Conservation (phyloP, 2,888 invertebrate species). For the Lasioglossum vierecki region DNA sequence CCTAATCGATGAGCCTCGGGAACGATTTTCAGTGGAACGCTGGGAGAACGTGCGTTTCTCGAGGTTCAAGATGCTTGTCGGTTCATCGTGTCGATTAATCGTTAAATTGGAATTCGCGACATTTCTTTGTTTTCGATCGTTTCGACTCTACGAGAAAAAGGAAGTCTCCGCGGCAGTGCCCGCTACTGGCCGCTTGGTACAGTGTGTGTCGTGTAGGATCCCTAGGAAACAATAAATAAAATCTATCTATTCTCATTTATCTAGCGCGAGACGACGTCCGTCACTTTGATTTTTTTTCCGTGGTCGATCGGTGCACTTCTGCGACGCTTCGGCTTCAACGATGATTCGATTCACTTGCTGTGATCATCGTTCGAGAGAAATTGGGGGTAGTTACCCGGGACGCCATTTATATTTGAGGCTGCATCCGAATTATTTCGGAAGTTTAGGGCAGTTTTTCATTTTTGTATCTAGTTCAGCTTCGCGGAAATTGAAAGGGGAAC, state of each 20-base stretch:
- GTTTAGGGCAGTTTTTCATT: background rate
- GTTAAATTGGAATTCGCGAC: background rate
- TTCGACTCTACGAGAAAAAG: slow-evolving; percentile 66
- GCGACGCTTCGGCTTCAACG: slow-evolving; percentile 24
- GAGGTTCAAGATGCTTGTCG: background rate
- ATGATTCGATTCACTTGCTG: slow-evolving; percentile 16
- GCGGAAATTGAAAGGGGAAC: background rate
- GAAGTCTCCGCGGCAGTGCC: slow-evolving; percentile 79
- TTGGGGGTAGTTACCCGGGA: background rate
- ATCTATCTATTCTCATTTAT: slow-evolving; percentile 81
- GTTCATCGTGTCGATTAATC: background rate
- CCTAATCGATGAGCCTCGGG: slow-evolving; percentile 28
- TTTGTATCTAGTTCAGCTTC: background rate
- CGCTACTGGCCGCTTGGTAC: slow-evolving; percentile 80
- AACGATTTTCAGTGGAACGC: background rate
- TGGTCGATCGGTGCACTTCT: slow-evolving; percentile 67
- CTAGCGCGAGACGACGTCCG: slow-evolving; percentile 72
- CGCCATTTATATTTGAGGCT: background rate
- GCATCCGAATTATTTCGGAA: too few relatives aligned
- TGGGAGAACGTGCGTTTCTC: background rate
- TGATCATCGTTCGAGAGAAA: background rate
- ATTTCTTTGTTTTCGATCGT: slow-evolving; percentile 15
- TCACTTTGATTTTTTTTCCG: slow-evolving; percentile 71
- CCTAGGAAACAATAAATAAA: slow-evolving; percentile 83
- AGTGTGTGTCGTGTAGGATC: slow-evolving; percentile 65